These are phyloP conservation scores for Ptilonorhynchus violaceus DNA, from an alignment of 2,113 vertebrate species.

Conservation along the genomic window DNA sequence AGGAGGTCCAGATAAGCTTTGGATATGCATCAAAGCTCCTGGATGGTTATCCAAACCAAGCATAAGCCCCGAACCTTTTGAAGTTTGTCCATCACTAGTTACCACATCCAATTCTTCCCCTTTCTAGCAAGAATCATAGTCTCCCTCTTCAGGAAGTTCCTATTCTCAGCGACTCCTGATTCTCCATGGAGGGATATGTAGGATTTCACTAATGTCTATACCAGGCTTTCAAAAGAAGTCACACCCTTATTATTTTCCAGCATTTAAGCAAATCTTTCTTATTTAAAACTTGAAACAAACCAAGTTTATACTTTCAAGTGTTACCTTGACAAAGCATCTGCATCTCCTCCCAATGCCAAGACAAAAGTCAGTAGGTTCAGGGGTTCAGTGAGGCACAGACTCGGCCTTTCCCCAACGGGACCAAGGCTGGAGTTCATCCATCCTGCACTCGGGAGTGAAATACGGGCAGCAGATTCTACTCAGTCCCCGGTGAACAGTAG, in stretches of 20 bases:
- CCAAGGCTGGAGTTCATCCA: constrained; percentile 30
- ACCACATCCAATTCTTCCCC: constrained; percentile 1
- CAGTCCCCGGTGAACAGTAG: constrained; percentile 56
- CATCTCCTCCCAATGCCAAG: neutral
- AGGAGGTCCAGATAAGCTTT: constrained; percentile 28
- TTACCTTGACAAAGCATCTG: neutral
- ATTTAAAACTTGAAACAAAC: neutral
- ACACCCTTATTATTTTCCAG: neutral
- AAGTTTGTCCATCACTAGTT: constrained; percentile 35
- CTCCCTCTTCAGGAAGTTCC: constrained; percentile 11
- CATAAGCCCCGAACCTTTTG: constrained; percentile 21
- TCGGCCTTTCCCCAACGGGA: neutral
- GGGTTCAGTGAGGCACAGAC: neutral
- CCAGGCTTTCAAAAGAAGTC: constrained; percentile 6
- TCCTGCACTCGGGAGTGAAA: constrained; percentile 41
- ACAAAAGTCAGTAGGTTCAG: neutral
- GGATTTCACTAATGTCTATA: constrained; percentile 21
- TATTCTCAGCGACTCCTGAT: neutral
- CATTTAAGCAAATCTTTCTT: neutral
- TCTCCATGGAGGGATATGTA: neutral
- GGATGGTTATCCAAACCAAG: neutral
- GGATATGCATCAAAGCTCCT: constrained; percentile 29
- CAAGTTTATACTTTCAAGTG: neutral
- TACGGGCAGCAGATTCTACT: constrained; percentile 33
- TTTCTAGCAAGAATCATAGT: neutral